A percentile compares a stretch with the other conserved stretches of the same genome.
Conservation (phyloP, 2,888 invertebrate genomes). For the Tenthredo distinguenda region DNA sequence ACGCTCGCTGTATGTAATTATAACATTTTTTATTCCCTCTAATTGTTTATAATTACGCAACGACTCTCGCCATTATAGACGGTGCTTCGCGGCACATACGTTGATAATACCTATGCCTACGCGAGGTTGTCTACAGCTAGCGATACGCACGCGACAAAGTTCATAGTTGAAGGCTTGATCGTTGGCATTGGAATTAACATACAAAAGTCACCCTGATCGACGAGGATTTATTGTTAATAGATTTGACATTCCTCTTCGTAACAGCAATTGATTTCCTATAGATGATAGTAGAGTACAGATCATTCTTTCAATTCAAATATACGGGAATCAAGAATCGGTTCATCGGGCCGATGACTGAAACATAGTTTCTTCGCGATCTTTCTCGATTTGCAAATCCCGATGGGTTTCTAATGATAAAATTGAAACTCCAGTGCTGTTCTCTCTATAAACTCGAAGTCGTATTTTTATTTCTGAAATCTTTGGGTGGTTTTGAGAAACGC, state of each 20-base stretch:
- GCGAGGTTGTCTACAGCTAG: not conserved
- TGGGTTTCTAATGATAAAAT: not conserved
- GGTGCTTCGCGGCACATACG: not conserved
- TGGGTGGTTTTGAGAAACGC: not conserved
- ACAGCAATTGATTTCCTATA: not conserved
- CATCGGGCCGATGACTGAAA: not conserved
- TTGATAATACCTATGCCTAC: not conserved
- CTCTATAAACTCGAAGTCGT: not conserved
- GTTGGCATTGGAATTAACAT: not conserved
- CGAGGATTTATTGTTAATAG: not conserved
- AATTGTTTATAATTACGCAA: slow-evolving; percentile 45
- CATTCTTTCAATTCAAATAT: no score
- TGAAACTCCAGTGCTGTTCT: not conserved
- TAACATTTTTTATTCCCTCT: slow-evolving; percentile 16
- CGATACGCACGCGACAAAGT: slow-evolving; percentile 33
- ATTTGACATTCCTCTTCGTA: not conserved
- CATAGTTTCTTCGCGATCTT: not conserved
- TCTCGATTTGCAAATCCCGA: not conserved
- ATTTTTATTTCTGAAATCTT: not conserved
- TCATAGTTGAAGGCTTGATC: not conserved
- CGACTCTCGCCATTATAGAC: slow-evolving; percentile 12
- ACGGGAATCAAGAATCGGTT: not conserved
- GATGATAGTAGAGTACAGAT: not conserved
- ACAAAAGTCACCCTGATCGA: not conserved
- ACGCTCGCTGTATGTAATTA: slow-evolving; percentile 19